Conservation (phyloP, 2,888 invertebrate species). For the Dyspetes luteomarginatus region DNA sequence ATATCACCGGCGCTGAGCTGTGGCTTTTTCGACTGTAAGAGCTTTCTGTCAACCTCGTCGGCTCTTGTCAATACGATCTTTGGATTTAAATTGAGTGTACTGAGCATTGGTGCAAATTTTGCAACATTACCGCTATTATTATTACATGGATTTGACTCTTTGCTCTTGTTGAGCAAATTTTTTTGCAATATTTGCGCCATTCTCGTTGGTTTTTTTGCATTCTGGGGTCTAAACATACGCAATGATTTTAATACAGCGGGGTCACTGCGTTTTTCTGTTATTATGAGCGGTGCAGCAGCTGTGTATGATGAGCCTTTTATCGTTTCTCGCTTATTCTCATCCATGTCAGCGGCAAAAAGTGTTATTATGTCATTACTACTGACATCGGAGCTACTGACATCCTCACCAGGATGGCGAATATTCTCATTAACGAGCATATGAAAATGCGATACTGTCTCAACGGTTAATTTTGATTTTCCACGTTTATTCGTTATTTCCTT, state of each 20-base stretch:
- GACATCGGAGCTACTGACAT: constrained; percentile 77
- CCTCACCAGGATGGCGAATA: constrained; percentile 75
- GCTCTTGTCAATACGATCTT: constrained; percentile 82
- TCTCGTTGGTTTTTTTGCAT: constrained; percentile 74
- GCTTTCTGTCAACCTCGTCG: constrained; percentile 78
- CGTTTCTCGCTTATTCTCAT: constrained; percentile 81
- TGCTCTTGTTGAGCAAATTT: constrained; percentile 72
- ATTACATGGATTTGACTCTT: constrained; percentile 59
- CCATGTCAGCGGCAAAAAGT: constrained; percentile 81
- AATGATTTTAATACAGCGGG: constrained; percentile 85
- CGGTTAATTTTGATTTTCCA: constrained; percentile 84
- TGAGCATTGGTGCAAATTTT: constrained; percentile 81
- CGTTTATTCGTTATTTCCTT: constrained; percentile 84
- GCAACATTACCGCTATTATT: constrained; percentile 66
- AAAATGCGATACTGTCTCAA: constrained; percentile 80
- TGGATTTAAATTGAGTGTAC: constrained; percentile 83
- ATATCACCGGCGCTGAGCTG: constrained; percentile 77
- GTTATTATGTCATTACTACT: constrained; percentile 81
- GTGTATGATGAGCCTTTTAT: constrained; percentile 81
- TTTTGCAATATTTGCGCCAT: constrained; percentile 74
- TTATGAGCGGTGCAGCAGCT: constrained; percentile 78
- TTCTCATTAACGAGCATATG: constrained; percentile 80
- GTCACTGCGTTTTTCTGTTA: constrained; percentile 83
- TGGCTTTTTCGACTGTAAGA: constrained; percentile 74
- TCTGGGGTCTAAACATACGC: constrained; percentile 84